phyloP scores from a whole-genome alignment of 1,140 invertebrate genomes.

The Heliconius nattereri region DNA sequence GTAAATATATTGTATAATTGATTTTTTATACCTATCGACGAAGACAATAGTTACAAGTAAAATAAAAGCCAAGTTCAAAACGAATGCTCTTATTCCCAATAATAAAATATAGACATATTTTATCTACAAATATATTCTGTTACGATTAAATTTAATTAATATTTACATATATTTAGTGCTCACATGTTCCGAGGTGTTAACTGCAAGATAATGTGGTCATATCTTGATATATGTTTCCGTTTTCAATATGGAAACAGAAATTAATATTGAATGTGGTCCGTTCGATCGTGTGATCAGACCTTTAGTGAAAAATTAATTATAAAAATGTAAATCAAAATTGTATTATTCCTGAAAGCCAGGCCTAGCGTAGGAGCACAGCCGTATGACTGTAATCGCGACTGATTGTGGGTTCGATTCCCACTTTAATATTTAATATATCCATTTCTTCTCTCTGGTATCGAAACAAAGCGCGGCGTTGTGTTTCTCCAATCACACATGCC shows the following conservation, averaged over 20 bases:
- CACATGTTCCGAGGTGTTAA: conserved; percentile 19
- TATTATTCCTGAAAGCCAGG: too few species aligned
- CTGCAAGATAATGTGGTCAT: conserved; percentile 7
- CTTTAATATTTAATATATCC: too few species aligned
- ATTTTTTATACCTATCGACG: too few species aligned
- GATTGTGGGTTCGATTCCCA: too few species aligned
- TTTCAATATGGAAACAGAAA: not conserved
- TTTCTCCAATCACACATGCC: too few species aligned
- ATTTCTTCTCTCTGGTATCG: too few species aligned
- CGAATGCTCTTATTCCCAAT: not conserved
- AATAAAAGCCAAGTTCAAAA: not conserved
- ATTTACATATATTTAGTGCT: conserved; percentile 22
- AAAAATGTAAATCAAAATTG: not conserved
- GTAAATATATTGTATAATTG: too few species aligned
- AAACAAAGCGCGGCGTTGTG: too few species aligned
- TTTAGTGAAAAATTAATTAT: not conserved
- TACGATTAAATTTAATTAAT: conserved; percentile 20
- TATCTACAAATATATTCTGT: conserved; percentile 17
- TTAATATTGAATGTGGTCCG: not conserved
- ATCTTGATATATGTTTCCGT: conserved; percentile 18
- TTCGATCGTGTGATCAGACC: not conserved
- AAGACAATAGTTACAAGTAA: too few species aligned
- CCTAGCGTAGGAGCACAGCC: too few species aligned
- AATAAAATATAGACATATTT: not conserved
- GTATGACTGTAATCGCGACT: too few species aligned